A percentile compares a stretch with the other conserved stretches of the same genome.
Conservation (phyloP, 2,113 vertebrate genomes). For the Neogobius melanostomus region DNA sequence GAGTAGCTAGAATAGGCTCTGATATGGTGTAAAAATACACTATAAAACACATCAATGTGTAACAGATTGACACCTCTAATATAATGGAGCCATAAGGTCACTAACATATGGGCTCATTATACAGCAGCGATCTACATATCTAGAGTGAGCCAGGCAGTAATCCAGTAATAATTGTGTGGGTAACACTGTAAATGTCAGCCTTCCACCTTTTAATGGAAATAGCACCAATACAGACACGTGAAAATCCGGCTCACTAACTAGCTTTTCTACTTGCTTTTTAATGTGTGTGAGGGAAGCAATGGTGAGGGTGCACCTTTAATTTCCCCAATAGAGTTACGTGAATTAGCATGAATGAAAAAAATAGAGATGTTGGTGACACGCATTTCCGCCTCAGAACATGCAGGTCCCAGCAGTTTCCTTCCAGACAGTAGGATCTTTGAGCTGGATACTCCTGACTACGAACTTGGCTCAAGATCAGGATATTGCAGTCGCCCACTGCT, state of each 20-base stretch:
- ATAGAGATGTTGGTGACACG: no score
- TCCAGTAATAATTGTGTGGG: conserved; percentile 2
- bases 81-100: neutral
- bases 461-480: no score
- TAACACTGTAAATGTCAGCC: conserved; percentile 1
- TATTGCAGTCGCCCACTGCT: no score
- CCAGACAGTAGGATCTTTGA: no score
- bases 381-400: no score
- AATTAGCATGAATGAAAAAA: no score
- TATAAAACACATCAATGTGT: neutral
- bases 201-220: neutral
- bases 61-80: neutral
- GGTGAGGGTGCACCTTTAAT: neutral
- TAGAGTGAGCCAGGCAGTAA: neutral
- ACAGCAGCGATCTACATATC: neutral
- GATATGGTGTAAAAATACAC: neutral
- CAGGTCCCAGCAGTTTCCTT: no score
- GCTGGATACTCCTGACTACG: no score
- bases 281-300: conserved; percentile 11
- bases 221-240: neutral
- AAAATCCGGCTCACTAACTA: neutral
- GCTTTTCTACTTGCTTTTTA: neutral
- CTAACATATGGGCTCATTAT: neutral
- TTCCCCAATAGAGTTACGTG: no score
- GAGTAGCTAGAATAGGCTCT: neutral